These are phyloP conservation scores for Sorex maritimensis DNA, from an alignment of 2,797 vertebrate genomes.

Conservation along the genomic window DNA sequence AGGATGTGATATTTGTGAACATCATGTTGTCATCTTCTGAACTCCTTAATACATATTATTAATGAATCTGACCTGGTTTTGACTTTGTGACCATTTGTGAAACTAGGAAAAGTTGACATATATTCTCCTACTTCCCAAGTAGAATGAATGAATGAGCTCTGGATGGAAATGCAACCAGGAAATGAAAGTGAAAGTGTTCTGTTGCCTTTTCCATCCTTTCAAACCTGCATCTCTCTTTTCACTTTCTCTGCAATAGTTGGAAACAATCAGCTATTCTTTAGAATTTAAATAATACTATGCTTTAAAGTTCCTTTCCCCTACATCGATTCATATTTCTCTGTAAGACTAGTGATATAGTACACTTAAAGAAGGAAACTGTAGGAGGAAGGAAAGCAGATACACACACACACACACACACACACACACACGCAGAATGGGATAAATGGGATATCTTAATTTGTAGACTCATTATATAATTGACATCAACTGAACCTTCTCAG, in stretches of 20 bases:
- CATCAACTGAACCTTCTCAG: neutral
- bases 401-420: neutral
- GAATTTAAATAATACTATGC: neutral
- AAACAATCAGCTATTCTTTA: neutral
- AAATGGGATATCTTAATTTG: neutral
- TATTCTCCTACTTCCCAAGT: too few relatives aligned
- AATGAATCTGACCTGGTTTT: neutral
- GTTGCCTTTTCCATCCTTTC: neutral
- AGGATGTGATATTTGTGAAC: too few relatives aligned
- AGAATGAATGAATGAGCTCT: too few relatives aligned
- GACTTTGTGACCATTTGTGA: neutral
- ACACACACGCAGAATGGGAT: too few relatives aligned
- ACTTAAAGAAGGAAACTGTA: neutral
- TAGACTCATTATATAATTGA: neutral
- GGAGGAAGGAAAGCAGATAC: neutral
- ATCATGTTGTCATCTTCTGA: too few relatives aligned
- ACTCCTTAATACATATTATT: too few relatives aligned
- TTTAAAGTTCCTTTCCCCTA: neutral
- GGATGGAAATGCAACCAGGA: neutral
- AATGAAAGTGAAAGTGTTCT: neutral
- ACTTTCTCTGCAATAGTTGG: conserved; percentile 17
- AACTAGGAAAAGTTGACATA: neutral
- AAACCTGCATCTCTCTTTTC: neutral
- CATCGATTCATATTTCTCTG: neutral
- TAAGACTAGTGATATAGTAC: neutral